Base-by-base conservation (phyloP, 2,888 invertebrate species). In the Hirtodrosophila trivittata region DNA sequence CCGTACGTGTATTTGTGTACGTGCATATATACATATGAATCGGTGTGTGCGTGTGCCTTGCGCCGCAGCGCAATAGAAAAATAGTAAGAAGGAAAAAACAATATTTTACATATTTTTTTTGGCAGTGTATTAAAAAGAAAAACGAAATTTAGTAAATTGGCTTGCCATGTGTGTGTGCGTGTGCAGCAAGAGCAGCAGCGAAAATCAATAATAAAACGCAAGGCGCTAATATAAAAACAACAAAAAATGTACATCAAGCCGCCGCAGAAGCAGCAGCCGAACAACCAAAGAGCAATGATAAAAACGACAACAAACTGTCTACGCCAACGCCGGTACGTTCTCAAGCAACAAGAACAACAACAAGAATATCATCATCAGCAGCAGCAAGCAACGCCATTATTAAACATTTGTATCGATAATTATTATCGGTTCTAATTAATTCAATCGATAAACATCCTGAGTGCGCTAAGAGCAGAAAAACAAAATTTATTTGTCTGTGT, bases 181-280 rank as follows among this genome's bases (percentile, higher is more conserved):
- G 46, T 47, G 55, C 47, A 35, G 25, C 47, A 21, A n/a, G 9
- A 30, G 30, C 25, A 50, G 67, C 52, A 58, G 54, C 80, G 68
- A 78, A 85, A 85, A 78, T 78, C 78, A 78, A 78, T 78, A 78
- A 64, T 72, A 82, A 77, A 81, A 58, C 56, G 63, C 51, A 64
- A 58, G 46, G 51, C 57, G 57, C 37, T 46, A 52, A 49, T 7
- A 33, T 9, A 13, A 37, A 47, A 37, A 57, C 41, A 13, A n/a
- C 32, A 38, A 54, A 69, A 71, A 70, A 72, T 72, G 66, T 56
- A 66, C 69, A 66, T 52, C 43, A 43, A 49, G 49, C 55, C 41
- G 46, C 51, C 26, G 43, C 57, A 57, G 47, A 35, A 47, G 38
- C 54, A 50, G 26, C 56, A 38, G 18, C 16, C 37, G 33, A 65